Evolutionary conservation across 2,797 vertebrate genomes (phyloP).

Genomic region (Neostethus bicornis): DNA sequence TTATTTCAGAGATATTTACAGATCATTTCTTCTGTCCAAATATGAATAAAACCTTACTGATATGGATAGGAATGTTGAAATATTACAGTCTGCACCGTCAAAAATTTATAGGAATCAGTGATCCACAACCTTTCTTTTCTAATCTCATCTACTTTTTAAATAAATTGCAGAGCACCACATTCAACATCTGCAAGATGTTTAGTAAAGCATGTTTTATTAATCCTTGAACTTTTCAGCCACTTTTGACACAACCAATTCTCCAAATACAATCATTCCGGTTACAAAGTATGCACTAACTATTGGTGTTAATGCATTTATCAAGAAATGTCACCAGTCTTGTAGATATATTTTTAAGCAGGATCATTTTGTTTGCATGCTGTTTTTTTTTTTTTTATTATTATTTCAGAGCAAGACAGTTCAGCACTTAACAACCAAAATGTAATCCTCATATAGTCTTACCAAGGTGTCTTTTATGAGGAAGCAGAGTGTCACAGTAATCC

Average conservation of each 20-base stretch:
- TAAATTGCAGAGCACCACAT: no score
- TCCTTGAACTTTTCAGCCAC: background rate
- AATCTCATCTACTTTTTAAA: no score
- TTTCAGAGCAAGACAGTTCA: background rate
- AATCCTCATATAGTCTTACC: conserved; percentile 6
- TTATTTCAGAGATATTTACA: background rate
- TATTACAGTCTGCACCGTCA: no score
- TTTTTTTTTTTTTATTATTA: background rate
- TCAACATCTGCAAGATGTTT: no score
- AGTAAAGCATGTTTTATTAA: no score
- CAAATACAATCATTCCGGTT: background rate
- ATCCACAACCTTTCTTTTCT: no score
- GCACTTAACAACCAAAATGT: conserved; percentile 1
- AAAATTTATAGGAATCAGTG: no score
- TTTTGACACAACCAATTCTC: background rate
- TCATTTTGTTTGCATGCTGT: background rate
- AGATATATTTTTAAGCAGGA: background rate
- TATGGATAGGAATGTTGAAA: background rate
- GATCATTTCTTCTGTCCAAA: background rate
- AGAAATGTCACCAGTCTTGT: no score
- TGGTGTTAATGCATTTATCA: no score
- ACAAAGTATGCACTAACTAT: no score
- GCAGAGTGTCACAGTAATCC: conserved; percentile 5
- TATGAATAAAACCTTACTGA: background rate
- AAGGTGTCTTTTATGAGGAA: background rate